Evolutionary conservation across 2,113 vertebrate genomes (phyloP), one percentile per base, ranked within the genome.

Genomic region (Lagopus muta): DNA sequence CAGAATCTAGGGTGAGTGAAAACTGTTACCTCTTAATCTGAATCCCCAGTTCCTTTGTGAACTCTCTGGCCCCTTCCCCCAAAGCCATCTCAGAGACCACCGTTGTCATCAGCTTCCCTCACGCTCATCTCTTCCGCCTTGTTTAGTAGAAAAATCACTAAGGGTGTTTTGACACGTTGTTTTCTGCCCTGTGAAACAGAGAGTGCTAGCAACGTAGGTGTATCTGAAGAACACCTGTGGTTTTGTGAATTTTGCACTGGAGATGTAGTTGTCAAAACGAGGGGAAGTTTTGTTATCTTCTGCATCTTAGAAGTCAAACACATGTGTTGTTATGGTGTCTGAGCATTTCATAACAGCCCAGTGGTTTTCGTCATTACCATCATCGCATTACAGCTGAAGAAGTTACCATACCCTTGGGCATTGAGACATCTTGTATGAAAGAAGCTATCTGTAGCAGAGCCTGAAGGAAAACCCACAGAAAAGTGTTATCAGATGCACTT

Each of bases 401-500:
- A 89, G 12, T 74, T 91, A 47, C 52, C 66, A 30, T 52, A 55
- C 76, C 32, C 15, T 77, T 82, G 60, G 71, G 72, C 55, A 67
- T 85, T 88, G 47, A 86, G 65, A 54, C 69, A 22, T 50, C 71
- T 28, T 73, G 34, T 60, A 2, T 24, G 54, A 73, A 77, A 86
- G 69, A 32, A 90, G 16, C 21, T 55, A 4, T 85, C 67, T 75
- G 13, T 89, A 65, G 34, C 48, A 71, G 22, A 92, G 38, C 25
- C 64, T 78, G 82, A 74, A 91, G 71, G 40, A 94, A 86, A 92
- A 66, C 30, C 81, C 40, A n/a, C 38, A 67, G 60, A 38, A 73
- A 60, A 88, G 47, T 54, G 43, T 91, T 82, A 86, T 45, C 47
- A 88, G 64, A 75, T 91, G 80, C 4, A 11, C 17, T 64, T 8